Conservation (phyloP, 2,888 invertebrate genomes). For the Lasioglossum morio region DNA sequence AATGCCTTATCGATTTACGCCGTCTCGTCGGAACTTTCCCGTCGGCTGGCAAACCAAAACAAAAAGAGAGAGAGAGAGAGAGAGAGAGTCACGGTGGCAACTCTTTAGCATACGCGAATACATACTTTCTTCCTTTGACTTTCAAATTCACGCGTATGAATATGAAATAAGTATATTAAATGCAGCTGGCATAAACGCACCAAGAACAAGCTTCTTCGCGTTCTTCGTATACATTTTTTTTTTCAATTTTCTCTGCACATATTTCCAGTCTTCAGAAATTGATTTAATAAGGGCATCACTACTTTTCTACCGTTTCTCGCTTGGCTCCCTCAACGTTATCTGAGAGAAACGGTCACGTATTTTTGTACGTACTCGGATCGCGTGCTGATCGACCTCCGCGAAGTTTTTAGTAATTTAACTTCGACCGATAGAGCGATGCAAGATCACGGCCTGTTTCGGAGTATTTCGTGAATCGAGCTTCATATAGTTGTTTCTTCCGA, state of each 20-base stretch:
- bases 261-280: background rate
- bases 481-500: constrained; percentile 6
- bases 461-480: constrained; percentile 19
- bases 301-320: background rate
- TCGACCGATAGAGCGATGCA: background rate
- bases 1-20: background rate
- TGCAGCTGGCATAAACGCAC: background rate
- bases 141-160: constrained; percentile 13
- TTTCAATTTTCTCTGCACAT: background rate
- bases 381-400: background rate
- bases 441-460: background rate
- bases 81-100: background rate
- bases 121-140: constrained; percentile 16
- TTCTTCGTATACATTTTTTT: background rate
- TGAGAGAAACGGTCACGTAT: background rate
- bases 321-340: background rate
- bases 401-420: background rate
- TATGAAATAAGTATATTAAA: constrained; percentile 20
- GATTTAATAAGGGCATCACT: background rate
- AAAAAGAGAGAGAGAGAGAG: background rate
- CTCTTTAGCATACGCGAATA: constrained; percentile 10
- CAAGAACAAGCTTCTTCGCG: background rate
- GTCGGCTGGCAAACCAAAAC: background rate
- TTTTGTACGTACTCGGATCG: background rate
- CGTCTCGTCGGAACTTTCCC: background rate